Conservation (phyloP, 2,797 vertebrate species). For the Psittacula echo region DNA sequence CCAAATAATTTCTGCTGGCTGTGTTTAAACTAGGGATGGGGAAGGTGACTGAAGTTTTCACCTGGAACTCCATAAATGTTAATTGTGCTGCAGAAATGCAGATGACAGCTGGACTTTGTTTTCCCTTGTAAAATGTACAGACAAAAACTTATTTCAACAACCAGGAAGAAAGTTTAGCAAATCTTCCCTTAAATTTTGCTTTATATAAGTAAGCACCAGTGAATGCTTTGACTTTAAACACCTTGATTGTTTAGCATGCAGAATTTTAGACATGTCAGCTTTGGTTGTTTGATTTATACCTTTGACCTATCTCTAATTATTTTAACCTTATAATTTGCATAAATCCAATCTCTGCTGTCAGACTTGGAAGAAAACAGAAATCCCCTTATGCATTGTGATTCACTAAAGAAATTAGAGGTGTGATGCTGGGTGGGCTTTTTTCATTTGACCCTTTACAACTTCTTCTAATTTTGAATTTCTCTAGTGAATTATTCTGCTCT, state of each 20-base stretch:
- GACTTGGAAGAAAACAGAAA: conserved; percentile 51
- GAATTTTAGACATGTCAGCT: conserved; percentile 58
- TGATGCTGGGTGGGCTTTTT: conserved; percentile 27
- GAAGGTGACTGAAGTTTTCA: background rate
- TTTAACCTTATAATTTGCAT: conserved; percentile 72
- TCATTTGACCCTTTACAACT: conserved; percentile 40
- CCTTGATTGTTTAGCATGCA: conserved; percentile 40
- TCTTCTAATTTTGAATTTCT: conserved; percentile 37
- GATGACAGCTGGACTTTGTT: background rate
- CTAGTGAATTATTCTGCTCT: conserved; percentile 20
- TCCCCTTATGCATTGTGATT: conserved; percentile 48
- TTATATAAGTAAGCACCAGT: background rate
- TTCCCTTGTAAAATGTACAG: background rate
- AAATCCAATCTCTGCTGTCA: conserved; percentile 71
- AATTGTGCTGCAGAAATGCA: background rate
- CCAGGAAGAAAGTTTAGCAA: background rate
- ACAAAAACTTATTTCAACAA: background rate
- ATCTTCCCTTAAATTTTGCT: background rate
- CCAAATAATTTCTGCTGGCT: background rate
- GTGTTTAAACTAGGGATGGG: background rate
- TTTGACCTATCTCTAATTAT: conserved; percentile 72
- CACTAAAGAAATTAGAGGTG: conserved; percentile 56
- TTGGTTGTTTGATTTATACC: conserved; percentile 63
- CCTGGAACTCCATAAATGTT: background rate
- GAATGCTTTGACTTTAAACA: conserved; percentile 35